Evolutionary conservation across 2,797 vertebrate genomes (phyloP).

Genomic region (Acanthiza pusilla): DNA sequence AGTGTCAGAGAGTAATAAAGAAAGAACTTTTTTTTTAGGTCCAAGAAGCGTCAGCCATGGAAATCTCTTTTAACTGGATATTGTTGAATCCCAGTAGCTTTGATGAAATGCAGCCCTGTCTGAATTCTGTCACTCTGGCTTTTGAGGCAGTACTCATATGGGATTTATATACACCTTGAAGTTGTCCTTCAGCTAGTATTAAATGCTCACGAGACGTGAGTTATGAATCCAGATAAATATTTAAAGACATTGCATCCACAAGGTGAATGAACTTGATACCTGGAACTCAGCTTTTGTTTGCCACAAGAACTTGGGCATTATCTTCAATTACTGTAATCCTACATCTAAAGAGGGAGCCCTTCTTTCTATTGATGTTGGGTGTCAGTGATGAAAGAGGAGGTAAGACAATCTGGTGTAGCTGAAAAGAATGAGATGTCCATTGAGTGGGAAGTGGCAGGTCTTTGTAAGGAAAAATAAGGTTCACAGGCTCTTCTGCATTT

Average conservation of each 20-base stretch:
- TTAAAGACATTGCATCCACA: neutral
- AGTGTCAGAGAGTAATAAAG: neutral
- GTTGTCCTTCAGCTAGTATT: neutral
- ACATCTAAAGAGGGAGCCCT: neutral
- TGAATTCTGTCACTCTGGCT: neutral
- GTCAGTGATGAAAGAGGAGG: slow-evolving; percentile 12
- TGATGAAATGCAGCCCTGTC: neutral
- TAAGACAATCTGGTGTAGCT: slow-evolving; percentile 5
- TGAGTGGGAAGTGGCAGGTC: neutral
- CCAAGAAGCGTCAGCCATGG: neutral
- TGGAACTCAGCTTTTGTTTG: neutral
- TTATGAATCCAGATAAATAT: neutral
- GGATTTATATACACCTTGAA: neutral
- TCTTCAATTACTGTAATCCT: neutral
- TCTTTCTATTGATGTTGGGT: neutral
- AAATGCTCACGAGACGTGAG: neutral
- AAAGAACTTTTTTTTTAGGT: neutral
- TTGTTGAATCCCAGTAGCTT: neutral
- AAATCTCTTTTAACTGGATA: neutral
- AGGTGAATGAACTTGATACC: neutral
- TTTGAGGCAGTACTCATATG: neutral
- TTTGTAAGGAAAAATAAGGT: neutral
- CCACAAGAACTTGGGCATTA: neutral
- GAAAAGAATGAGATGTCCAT: neutral
- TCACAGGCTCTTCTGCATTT: neutral